Conservation (phyloP, 1,140 invertebrate genomes). For the Pseudomyrmex concolor region DNA sequence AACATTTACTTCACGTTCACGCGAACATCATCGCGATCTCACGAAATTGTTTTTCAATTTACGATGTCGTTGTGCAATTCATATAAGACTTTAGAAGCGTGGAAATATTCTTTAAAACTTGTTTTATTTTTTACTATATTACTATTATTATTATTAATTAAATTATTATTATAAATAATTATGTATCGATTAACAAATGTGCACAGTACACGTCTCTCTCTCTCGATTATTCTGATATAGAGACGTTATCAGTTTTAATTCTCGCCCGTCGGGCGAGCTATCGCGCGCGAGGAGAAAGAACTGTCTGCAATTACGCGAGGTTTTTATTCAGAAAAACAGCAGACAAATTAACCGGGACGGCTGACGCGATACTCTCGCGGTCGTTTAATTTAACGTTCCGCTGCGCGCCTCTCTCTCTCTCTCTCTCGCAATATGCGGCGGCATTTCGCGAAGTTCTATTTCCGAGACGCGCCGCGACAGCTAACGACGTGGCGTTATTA, state of each 20-base stretch:
- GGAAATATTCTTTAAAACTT: no score
- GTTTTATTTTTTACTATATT: no score
- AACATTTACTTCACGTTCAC: not conserved
- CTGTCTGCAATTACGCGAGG: constrained; percentile 8
- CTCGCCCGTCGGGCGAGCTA: not conserved
- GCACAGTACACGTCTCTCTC: no score
- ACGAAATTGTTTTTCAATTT: not conserved
- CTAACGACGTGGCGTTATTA: constrained; percentile 72
- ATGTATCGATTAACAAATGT: no score
- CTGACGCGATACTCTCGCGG: constrained; percentile 9
- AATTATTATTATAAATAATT: no score
- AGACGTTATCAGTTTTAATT: not conserved
- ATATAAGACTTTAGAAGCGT: no score
- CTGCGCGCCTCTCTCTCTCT: no score
- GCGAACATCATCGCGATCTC: constrained; percentile 17
- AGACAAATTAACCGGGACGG: constrained; percentile 24
- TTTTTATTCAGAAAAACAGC: constrained; percentile 2
- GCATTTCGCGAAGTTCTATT: constrained; percentile 62
- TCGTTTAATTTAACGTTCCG: constrained; percentile 47
- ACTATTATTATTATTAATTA: no score
- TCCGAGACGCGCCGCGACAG: constrained; percentile 52
- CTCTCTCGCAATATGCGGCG: constrained; percentile 51
- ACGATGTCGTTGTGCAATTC: no score
- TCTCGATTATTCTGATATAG: not conserved
- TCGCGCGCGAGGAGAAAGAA: not conserved